Evolutionary conservation across 2,113 vertebrate genomes (phyloP).

Genomic region (Bostrychus sinensis): DNA sequence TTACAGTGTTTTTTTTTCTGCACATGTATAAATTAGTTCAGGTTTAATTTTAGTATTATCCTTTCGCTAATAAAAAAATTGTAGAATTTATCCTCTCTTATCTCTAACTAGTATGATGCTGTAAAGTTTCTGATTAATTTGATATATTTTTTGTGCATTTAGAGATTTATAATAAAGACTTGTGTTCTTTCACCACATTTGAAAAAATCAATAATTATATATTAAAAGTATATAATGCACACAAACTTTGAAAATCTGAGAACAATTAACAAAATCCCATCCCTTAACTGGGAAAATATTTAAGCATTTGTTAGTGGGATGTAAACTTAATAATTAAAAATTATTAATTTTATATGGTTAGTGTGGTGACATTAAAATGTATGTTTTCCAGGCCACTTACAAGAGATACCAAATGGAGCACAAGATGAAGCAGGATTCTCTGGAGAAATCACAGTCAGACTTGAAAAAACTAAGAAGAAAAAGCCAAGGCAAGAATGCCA

Average conservation of each 20-base stretch:
- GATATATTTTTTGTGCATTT: no score
- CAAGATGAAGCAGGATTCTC: conserved; percentile 89
- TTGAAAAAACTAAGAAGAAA: conserved; percentile 95
- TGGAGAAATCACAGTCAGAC: conserved; percentile 93
- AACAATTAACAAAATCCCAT: neutral
- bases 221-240: neutral
- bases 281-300: no score
- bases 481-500: conserved; percentile 93
- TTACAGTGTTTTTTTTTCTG: no score
- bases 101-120: no score
- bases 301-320: neutral
- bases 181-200: no score
- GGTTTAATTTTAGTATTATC: no score
- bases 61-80: no score
- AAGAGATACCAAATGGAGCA: conserved; percentile 95
- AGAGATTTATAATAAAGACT: no score
- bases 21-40: no score
- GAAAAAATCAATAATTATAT: no score
- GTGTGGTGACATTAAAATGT: neutral
- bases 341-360: neutral
- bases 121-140: no score
- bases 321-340: neutral
- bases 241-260: neutral
- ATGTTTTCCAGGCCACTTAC: conserved; percentile 88
- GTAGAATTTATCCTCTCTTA: no score